Percentiles rank a stretch among this genome's conserved stretches.
These are phyloP conservation scores for Capitulum mitella DNA, from an alignment of 2,888 invertebrate species.

Conservation along the genomic window DNA sequence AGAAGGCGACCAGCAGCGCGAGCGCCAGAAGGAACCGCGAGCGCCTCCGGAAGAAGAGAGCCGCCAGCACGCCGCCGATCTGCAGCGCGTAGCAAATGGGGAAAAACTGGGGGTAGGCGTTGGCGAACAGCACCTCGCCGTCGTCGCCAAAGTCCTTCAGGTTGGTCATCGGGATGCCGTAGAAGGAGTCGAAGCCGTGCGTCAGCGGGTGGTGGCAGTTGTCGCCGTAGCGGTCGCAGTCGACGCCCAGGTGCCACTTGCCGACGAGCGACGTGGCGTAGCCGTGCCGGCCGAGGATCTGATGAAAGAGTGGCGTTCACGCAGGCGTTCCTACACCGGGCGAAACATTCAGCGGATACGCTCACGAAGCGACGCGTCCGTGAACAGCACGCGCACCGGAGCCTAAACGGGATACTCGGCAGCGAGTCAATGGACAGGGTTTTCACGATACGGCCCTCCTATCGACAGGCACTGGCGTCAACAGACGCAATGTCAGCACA, in stretches of 20 bases:
- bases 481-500: too few relatives aligned
- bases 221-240: constrained; percentile 39
- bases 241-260: constrained; percentile 50
- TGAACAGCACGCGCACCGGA: too few relatives aligned
- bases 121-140: constrained; percentile 24
- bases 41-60: constrained; percentile 39
- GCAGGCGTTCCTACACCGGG: too few relatives aligned
- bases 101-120: background rate
- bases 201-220: constrained; percentile 42
- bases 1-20: too few relatives aligned
- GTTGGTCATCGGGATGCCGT: constrained; percentile 44
- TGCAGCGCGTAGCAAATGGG: background rate
- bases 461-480: too few relatives aligned
- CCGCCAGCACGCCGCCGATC: background rate
- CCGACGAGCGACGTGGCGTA: constrained; percentile 43
- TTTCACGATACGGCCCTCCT: too few relatives aligned
- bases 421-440: too few relatives aligned
- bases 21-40: too few relatives aligned
- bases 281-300: constrained; percentile 43
- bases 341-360: too few relatives aligned
- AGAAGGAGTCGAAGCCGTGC: constrained; percentile 46
- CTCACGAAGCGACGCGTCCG: too few relatives aligned
- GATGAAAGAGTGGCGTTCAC: too few relatives aligned
- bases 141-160: constrained; percentile 38
- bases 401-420: too few relatives aligned